Conservation (phyloP, 2,797 vertebrate genomes). For the Phrynocephalus guinanensis region DNA sequence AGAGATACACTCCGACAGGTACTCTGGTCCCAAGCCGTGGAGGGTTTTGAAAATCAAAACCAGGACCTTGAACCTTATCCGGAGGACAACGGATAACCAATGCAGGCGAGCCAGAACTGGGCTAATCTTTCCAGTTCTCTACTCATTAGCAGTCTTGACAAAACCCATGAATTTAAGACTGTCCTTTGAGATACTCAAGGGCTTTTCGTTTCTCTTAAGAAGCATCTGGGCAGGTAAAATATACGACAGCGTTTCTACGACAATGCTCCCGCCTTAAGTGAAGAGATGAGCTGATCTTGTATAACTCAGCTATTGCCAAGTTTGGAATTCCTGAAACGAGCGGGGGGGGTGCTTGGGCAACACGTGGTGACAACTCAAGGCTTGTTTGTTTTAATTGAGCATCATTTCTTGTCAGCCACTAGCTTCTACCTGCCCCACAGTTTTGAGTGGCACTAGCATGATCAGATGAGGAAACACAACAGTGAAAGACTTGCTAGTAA, state of each 20-base stretch:
- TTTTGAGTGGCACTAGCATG: background rate
- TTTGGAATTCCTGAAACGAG: background rate
- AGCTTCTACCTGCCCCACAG: background rate
- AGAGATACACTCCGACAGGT: too few relatives aligned
- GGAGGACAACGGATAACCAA: too few relatives aligned
- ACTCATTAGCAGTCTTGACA: slow-evolving; percentile 13
- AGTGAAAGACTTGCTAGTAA: background rate
- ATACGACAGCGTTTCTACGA: background rate
- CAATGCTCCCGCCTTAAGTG: background rate
- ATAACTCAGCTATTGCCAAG: slow-evolving; percentile 2
- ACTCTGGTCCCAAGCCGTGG: too few relatives aligned
- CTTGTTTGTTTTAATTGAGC: too few relatives aligned
- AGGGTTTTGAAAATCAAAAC: too few relatives aligned
- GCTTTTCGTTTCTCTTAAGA: background rate
- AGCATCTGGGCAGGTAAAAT: background rate
- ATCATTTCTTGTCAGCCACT: background rate
- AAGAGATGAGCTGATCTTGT: background rate
- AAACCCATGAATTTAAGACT: too few relatives aligned
- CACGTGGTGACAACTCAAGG: background rate
- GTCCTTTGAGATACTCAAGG: too few relatives aligned
- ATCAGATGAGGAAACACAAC: background rate
- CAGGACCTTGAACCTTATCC: too few relatives aligned
- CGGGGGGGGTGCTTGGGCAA: background rate
- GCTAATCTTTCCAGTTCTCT: background rate
- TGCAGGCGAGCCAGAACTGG: too few relatives aligned